phyloP scores from a whole-genome alignment of 2,113 vertebrate species.

The Erythrocebus patas region DNA sequence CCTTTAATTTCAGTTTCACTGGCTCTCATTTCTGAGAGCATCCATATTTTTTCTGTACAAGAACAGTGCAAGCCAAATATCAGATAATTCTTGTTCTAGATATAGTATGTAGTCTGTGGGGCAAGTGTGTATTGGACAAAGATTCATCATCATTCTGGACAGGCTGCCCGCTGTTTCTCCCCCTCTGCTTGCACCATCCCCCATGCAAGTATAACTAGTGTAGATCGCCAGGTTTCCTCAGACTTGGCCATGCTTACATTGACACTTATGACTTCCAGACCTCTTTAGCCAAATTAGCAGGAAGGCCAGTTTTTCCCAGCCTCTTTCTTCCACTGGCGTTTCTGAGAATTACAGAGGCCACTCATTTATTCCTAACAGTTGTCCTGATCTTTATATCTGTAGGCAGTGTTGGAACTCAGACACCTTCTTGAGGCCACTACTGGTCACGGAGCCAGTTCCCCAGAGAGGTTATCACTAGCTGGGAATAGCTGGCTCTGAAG shows the following conservation, averaged over 20 bases:
- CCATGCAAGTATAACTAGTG: background rate
- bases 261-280: background rate
- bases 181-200: too few species aligned
- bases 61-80: background rate
- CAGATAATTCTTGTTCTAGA: background rate
- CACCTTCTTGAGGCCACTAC: background rate
- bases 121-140: background rate
- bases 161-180: accelerated
- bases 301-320: background rate
- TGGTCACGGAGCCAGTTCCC: background rate
- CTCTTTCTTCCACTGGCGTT: background rate
- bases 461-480: background rate
- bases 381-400: background rate
- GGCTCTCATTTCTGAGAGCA: background rate
- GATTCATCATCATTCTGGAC: background rate
- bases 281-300: background rate
- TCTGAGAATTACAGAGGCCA: background rate
- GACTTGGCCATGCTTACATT: background rate
- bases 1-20: background rate
- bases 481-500: background rate
- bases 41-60: background rate
- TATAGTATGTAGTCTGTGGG: background rate
- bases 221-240: background rate
- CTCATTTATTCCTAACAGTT: background rate
- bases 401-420: background rate